A percentile compares a stretch with the other conserved stretches of the same genome.
These are phyloP conservation scores for Hybognathus amarus DNA, from an alignment of 2,797 vertebrate species.

Conservation along the genomic window DNA sequence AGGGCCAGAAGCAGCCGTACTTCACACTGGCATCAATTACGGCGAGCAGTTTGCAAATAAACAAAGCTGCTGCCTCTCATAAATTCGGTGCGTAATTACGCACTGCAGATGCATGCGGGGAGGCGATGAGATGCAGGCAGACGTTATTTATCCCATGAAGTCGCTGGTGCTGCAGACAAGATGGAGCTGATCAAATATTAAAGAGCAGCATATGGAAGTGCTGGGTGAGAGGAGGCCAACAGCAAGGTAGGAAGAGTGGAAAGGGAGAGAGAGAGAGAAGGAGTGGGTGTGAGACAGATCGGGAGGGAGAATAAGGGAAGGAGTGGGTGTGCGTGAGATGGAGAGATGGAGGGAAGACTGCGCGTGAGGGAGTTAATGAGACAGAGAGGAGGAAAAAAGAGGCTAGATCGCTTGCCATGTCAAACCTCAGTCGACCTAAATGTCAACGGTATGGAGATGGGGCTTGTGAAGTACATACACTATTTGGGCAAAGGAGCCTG, in stretches of 20 bases:
- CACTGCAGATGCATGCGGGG: conserved; percentile 80
- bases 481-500: conserved; percentile 47
- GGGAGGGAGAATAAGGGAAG: conserved; percentile 74
- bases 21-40: conserved; percentile 76
- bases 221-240: conserved; percentile 69
- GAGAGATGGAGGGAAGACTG: conserved; percentile 51
- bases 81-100: conserved; percentile 86
- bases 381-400: conserved; percentile 56
- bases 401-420: conserved; percentile 49
- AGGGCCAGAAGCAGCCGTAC: conserved; percentile 25
- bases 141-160: conserved; percentile 88
- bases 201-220: conserved; percentile 81
- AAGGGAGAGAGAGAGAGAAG: not conserved
- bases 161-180: conserved; percentile 82
- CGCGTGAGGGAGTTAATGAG: conserved; percentile 53
- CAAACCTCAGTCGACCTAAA: conserved; percentile 53
- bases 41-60: conserved; percentile 78
- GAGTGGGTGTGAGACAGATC: conserved; percentile 16
- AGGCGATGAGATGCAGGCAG: conserved; percentile 75
- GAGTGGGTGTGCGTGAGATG: conserved; percentile 69
- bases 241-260: conserved; percentile 28
- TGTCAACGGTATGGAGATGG: conserved; percentile 45
- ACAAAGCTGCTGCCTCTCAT: conserved; percentile 80
- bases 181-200: conserved; percentile 90
- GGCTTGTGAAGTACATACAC: conserved; percentile 20